These are phyloP conservation scores for Microhierax caerulescens DNA, from an alignment of 2,797 vertebrate genomes.

Conservation along the genomic window DNA sequence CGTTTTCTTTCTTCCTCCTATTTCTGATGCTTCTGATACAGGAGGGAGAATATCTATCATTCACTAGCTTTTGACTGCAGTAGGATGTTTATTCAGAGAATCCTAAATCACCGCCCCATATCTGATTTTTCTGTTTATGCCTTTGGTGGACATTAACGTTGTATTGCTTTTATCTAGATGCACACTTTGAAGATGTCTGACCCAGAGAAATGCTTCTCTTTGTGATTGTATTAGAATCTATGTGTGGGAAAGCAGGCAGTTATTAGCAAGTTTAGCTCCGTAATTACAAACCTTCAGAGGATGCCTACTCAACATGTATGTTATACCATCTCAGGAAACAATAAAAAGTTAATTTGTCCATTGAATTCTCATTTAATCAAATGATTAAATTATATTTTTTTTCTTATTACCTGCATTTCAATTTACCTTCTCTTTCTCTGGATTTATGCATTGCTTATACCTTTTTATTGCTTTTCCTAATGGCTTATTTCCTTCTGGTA, in stretches of 20 bases:
- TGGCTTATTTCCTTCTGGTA: not conserved
- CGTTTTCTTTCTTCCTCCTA: not conserved
- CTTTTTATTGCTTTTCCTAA: conserved; percentile 2
- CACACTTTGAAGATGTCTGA: not conserved
- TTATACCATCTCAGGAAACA: not conserved
- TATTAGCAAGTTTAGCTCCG: not conserved
- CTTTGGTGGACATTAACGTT: not conserved
- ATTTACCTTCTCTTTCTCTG: not conserved
- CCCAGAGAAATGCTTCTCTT: not conserved
- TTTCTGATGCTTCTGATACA: not conserved
- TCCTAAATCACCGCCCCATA: not conserved
- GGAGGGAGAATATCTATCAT: not conserved
- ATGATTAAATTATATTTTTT: not conserved
- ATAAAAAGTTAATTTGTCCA: not conserved
- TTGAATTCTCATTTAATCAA: not conserved
- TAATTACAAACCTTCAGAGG: not conserved
- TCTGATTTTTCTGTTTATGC: not conserved
- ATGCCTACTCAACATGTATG: not conserved
- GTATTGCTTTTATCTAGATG: not conserved
- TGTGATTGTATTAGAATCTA: not conserved
- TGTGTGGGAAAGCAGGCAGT: not conserved
- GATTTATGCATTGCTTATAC: not conserved
- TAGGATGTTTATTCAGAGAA: not conserved
- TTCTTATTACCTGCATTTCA: not conserved
- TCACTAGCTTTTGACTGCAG: not conserved